Evolutionary conservation across 2,888 invertebrate genomes (phyloP).

Genomic region (Lumbricus terrestris): DNA sequence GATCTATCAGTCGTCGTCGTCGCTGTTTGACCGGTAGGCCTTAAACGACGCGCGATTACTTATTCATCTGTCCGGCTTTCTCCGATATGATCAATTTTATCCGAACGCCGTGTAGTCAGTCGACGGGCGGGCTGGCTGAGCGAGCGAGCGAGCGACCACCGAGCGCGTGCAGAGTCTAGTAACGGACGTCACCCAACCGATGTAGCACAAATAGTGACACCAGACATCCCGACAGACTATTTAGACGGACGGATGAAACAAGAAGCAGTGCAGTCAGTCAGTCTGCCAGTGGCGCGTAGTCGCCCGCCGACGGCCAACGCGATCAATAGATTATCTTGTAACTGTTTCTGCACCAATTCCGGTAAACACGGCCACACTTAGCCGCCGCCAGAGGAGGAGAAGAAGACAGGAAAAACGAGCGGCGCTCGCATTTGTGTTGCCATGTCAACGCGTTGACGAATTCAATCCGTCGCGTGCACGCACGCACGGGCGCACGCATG

Average conservation of each 20-base stretch:
- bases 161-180: background rate
- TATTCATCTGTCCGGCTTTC: constrained; percentile 11
- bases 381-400: no score
- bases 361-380: constrained; percentile 5
- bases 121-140: background rate
- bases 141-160: background rate
- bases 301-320: background rate
- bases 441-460: constrained; percentile 7
- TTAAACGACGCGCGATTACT: constrained; percentile 3
- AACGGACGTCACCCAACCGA: background rate
- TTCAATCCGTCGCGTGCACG: background rate
- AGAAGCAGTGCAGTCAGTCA: constrained; percentile 3
- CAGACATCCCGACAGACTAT: constrained; percentile 14
- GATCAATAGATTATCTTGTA: constrained; percentile 17
- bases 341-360: constrained; percentile 15
- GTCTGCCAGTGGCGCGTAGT: background rate
- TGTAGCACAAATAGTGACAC: constrained; percentile 4
- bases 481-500: background rate
- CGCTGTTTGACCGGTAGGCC: background rate
- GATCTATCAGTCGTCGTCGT: constrained; percentile 3
- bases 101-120: background rate
- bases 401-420: background rate
- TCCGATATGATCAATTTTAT: constrained; percentile 13
- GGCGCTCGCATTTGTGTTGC: constrained; percentile 9
- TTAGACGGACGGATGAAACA: background rate